Conservation (phyloP, 2,888 invertebrate species). For the Plusia festucae region DNA sequence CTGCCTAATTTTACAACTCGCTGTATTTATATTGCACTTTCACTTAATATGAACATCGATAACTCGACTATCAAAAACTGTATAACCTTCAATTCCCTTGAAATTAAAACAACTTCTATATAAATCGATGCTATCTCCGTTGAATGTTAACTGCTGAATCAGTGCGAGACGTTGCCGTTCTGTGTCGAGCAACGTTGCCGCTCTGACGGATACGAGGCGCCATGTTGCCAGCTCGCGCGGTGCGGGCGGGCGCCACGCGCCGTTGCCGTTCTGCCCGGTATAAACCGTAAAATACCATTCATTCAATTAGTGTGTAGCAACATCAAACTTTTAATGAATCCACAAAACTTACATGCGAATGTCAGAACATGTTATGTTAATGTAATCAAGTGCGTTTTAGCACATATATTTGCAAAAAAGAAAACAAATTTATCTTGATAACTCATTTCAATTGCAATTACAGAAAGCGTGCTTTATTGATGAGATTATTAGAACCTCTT, state of each 20-base stretch:
- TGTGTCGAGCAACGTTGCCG: conserved; percentile 71
- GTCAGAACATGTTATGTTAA: conserved; percentile 53
- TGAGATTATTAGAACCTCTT: not conserved
- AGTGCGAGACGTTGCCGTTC: conserved; percentile 82
- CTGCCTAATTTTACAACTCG: not conserved
- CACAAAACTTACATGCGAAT: conserved; percentile 64
- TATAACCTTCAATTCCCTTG: conserved; percentile 58
- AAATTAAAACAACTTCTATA: conserved; percentile 61
- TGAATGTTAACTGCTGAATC: conserved; percentile 85
- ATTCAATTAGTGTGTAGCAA: conserved; percentile 78
- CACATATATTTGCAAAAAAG: conserved; percentile 16
- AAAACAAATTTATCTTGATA: conserved; percentile 8
- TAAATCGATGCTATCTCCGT: conserved; percentile 62
- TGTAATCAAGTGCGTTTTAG: conserved; percentile 38
- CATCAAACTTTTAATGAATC: conserved; percentile 71
- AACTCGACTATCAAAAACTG: conserved; percentile 46
- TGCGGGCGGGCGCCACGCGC: conserved; percentile 78
- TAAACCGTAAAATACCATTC: conserved; percentile 83
- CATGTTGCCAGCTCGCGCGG: conserved; percentile 83
- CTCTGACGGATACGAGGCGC: conserved; percentile 78
- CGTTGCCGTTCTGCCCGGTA: conserved; percentile 75
- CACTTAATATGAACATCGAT: conserved; percentile 31
- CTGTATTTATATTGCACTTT: conserved; percentile 11
- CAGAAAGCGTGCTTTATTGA: conserved; percentile 3
- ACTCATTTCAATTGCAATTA: conserved; percentile 1